Evolutionary conservation across 2,797 vertebrate genomes (phyloP), one percentile per base, ranked within the genome.

Genomic region (Eurystomus glaucurus): DNA sequence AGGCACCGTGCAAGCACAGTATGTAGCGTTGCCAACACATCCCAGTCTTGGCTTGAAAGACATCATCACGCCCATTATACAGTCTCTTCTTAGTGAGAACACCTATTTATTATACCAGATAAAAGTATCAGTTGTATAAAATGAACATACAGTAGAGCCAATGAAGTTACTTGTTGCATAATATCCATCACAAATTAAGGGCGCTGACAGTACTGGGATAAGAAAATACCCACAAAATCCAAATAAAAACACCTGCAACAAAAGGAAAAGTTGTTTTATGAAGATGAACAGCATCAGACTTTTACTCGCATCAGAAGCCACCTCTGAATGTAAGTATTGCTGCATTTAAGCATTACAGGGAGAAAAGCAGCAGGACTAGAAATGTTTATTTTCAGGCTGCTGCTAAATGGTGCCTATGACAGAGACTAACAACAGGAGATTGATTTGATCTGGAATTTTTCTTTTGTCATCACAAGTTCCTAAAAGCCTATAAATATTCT

Each of bases 121-220:
- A 50, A 37, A 43, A 0, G 0, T 28, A 54, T 5, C 1, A 15
- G 45, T 37, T 76, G 37, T 50, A 62, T 11, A 15, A 76, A 84
- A 66, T 17, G 2, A 88, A 41, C 25, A 17, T 4, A 58, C 23
- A 52, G 13, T 6, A 76, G 6, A 89, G 61, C 12, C 17, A 62
- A 11, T 26, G 2, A 71, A 80, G 51, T 64, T 75, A 57, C 28
- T 20, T 31, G 28, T 10, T 64, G 9, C 7, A 5, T 64, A 61
- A 46, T 31, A 50, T 26, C 31, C 5, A 4, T 45, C 54, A 50
- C 9, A 45, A 54, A 23, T 71, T 26, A 79, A 37, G 50, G 15
- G 28, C 19, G 54, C 20, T 25, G 19, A 74, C 19, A 62, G 31
- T 13, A 61, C 7, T 20, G 26, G 72, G 20, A n/a, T 41, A 9